Evolutionary conservation across 2,113 vertebrate species (phyloP), one percentile per base, ranked within the genome.

Genomic region (Chionomys nivalis): DNA sequence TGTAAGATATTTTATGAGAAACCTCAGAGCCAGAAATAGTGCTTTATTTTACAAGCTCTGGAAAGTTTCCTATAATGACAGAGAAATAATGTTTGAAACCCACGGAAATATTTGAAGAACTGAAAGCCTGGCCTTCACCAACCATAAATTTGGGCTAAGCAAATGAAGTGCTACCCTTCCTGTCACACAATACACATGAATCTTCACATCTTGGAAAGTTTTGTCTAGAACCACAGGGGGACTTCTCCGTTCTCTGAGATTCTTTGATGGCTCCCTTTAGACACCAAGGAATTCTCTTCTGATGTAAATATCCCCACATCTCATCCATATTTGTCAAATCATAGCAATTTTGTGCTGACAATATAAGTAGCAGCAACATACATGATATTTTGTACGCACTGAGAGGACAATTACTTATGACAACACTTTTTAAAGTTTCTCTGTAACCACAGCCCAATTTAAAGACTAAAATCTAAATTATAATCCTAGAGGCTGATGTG

Each of bases 41-140:
- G 36, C 39, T 91, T 95, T 96, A 77, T 93, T 97, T 94, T 93
- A 94, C 91, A 44, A 94, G 44, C 21, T 77, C 72, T 96, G 81
- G 70, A 94, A 94, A 68, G 21, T 94, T 94, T 93, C 44, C 28
- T 93, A 93, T 95, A 92, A 68, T 75, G 95, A 90, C 42, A 85
- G 90, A 87, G 70, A 96, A 95, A 94, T 12, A 8, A 17, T 79
- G 39, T 93, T 96, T 96, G 94, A 7, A 42, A 85, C 93, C 28
- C 11, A 24, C 66, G 21, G 82, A 96, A 95, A 81, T 87, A 92
- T 83, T 95, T 95, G 19, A 85, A 94, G 96, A 93, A 47, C 28
- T 87, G 52, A 39, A 95, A 75, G 10, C 10, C 9, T 90, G 95
- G 82, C 47, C 65, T 93, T 12, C 23, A 55, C 39, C 93, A 83